Evolutionary conservation across 2,113 vertebrate genomes (phyloP).

Genomic region (Gasterosteus nipponicus): DNA sequence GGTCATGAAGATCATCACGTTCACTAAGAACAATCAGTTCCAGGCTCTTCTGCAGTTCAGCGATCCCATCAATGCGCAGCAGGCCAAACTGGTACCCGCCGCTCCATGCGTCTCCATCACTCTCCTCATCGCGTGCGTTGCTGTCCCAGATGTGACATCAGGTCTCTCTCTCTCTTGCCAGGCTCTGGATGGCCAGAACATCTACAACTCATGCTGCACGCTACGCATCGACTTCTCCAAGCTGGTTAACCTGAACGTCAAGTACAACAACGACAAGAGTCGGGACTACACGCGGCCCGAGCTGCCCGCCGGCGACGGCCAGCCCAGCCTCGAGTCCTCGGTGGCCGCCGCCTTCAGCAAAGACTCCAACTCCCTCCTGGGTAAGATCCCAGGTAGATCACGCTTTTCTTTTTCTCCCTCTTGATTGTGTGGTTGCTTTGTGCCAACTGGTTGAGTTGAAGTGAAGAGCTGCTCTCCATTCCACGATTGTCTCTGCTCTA

Average conservation of each 20-base stretch:
- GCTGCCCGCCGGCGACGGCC: constrained; percentile 95
- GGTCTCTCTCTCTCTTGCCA: constrained; percentile 37
- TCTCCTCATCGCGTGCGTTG: background rate
- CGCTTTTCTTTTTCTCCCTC: constrained; percentile 47
- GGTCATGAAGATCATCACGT: constrained; percentile 99
- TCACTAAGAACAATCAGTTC: constrained; percentile 99
- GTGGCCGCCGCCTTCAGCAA: constrained; percentile 93
- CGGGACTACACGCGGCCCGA: constrained; percentile 97
- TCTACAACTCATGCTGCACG: constrained; percentile 98
- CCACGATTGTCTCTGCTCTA: constrained; percentile 73
- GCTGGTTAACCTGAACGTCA: constrained; percentile 97
- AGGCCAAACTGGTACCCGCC: constrained; percentile 91
- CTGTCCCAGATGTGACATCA: background rate
- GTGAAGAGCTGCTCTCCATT: constrained; percentile 37
- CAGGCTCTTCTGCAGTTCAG: constrained; percentile 97
- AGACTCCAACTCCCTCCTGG: constrained; percentile 94
- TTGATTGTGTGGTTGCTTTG: background rate
- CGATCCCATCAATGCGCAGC: constrained; percentile 93
- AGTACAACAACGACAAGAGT: constrained; percentile 99
- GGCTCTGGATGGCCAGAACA: constrained; percentile 98
- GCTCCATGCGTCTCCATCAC: background rate
- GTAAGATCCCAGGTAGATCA: constrained; percentile 87
- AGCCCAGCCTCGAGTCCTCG: constrained; percentile 89
- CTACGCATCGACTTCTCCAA: constrained; percentile 99
- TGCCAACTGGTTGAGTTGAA: background rate